phyloP scores from a whole-genome alignment of 1,140 invertebrate genomes.

The Capitella teleta region DNA sequence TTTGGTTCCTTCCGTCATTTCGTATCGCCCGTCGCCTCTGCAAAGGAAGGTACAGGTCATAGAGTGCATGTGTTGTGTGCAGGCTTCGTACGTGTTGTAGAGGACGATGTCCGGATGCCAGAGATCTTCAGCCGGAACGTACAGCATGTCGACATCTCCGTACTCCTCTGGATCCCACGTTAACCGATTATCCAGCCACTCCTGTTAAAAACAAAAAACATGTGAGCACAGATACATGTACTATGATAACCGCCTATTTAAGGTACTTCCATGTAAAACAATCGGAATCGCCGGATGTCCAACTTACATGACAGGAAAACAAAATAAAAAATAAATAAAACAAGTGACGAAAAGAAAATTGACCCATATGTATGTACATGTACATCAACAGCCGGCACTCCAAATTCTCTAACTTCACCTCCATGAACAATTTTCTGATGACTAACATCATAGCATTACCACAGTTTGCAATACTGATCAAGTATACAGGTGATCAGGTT shows the following conservation, averaged over 20 bases:
- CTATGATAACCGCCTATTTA: neutral
- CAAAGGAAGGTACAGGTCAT: too few species aligned
- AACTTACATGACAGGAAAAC: too few species aligned
- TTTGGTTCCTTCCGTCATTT: slow-evolving; percentile 47
- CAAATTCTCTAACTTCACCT: too few species aligned
- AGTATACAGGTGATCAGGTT: too few species aligned
- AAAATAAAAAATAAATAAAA: too few species aligned
- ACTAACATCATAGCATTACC: too few species aligned
- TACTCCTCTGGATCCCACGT: slow-evolving; percentile 56
- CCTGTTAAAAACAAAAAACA: slow-evolving; percentile 18
- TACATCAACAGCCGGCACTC: too few species aligned
- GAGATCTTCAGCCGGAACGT: slow-evolving; percentile 63
- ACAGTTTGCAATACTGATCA: too few species aligned
- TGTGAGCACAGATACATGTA: neutral
- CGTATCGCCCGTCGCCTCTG: slow-evolving; percentile 49
- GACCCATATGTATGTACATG: too few species aligned
- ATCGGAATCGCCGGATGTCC: neutral
- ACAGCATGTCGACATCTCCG: slow-evolving; percentile 66
- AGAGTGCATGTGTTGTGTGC: too few species aligned
- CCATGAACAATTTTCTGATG: too few species aligned
- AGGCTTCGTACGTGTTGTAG: slow-evolving; percentile 44
- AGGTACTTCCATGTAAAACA: neutral
- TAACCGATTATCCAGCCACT: slow-evolving; percentile 33
- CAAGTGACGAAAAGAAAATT: too few species aligned
- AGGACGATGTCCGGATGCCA: slow-evolving; percentile 56